Conservation (phyloP, 1,140 invertebrate species). For the Muscidifurax raptorellus region DNA sequence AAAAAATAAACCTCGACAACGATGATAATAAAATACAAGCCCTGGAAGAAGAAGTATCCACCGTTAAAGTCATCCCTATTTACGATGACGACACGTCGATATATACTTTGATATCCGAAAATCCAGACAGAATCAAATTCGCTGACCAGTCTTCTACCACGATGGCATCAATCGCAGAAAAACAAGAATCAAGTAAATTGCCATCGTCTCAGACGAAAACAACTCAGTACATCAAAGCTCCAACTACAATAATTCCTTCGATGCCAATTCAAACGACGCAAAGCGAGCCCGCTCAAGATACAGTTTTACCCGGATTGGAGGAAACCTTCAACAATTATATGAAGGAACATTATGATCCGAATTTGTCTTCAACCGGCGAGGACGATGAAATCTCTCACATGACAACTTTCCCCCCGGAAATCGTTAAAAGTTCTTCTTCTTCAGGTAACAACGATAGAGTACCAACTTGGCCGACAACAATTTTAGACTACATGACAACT, state of each 20-base stretch:
- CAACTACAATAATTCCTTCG: neutral
- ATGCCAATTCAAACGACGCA: neutral
- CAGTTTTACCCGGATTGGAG: slow-evolving; percentile 19
- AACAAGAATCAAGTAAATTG: neutral
- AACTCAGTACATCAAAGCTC: slow-evolving; percentile 2
- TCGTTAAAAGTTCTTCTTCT: neutral
- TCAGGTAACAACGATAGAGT: neutral
- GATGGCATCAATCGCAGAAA: neutral
- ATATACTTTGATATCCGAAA: slow-evolving; percentile 21
- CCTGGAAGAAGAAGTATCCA: slow-evolving; percentile 41
- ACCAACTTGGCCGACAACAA: neutral
- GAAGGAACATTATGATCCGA: slow-evolving; percentile 50
- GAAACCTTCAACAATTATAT: slow-evolving; percentile 49
- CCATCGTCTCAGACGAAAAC: neutral
- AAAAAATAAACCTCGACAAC: neutral
- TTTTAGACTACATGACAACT: neutral
- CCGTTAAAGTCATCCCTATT: slow-evolving; percentile 50
- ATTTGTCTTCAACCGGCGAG: slow-evolving; percentile 8
- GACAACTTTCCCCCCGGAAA: slow-evolving; percentile 2
- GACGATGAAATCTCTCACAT: slow-evolving; percentile 31
- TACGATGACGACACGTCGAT: slow-evolving; percentile 45
- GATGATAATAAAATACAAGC: neutral
- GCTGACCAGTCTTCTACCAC: neutral
- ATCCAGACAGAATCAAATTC: neutral
- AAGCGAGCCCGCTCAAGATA: neutral